phyloP scores from a whole-genome alignment of 2,797 vertebrate genomes.

The Cossypha niveicapilla region DNA sequence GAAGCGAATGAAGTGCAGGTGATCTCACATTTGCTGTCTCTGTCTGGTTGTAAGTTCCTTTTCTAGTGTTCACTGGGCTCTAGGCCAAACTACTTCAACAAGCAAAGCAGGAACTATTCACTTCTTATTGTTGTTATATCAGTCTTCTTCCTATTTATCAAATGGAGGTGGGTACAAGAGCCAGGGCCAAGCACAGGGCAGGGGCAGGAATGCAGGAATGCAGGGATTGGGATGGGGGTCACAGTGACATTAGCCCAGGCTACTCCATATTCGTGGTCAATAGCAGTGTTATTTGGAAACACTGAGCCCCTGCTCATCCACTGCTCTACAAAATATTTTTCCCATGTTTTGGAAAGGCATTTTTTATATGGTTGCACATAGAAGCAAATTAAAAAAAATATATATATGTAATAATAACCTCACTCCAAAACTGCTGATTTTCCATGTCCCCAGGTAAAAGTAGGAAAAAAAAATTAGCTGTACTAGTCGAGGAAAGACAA shows the following conservation, averaged over 20 bases:
- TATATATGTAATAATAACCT: background rate
- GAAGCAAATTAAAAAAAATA: background rate
- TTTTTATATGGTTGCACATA: background rate
- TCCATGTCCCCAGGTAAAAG: background rate
- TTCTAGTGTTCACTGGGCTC: background rate
- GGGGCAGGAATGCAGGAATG: background rate
- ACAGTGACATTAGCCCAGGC: background rate
- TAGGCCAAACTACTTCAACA: background rate
- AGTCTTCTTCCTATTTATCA: background rate
- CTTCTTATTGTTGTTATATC: background rate
- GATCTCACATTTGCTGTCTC: background rate
- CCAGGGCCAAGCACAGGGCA: background rate
- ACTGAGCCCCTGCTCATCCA: background rate
- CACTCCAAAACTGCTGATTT: background rate
- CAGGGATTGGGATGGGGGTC: background rate
- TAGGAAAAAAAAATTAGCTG: background rate
- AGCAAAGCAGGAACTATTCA: background rate
- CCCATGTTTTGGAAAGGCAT: background rate
- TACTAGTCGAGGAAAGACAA: background rate
- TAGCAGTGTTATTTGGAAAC: background rate
- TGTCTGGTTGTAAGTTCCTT: background rate
- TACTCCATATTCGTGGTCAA: background rate
- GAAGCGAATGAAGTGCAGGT: background rate
- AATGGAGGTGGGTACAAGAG: background rate
- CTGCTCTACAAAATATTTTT: background rate